Percentiles rank a stretch among this genome's conserved stretches.
Evolutionary conservation across 37 sponge, comb jelly and placozoan genomes (phyloP).

Genomic region (Spongilla lacustris): DNA sequence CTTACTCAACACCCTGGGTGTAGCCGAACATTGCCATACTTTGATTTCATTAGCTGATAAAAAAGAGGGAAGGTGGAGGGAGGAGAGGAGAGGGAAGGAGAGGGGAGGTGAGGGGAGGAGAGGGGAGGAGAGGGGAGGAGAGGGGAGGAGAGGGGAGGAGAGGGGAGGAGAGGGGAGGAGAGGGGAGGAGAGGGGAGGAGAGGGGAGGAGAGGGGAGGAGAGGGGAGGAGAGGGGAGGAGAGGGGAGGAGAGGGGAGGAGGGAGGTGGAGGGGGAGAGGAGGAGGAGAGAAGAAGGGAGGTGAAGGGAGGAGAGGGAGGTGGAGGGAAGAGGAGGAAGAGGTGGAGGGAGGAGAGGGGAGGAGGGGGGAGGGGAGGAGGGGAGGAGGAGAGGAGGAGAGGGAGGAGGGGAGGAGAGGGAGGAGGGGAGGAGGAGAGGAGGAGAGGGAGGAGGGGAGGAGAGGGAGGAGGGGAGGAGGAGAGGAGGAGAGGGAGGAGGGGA

Average conservation of each 20-base stretch:
- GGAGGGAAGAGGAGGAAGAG: neutral
- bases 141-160: neutral
- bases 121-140: neutral
- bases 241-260: neutral
- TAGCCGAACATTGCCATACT: conserved; percentile 75
- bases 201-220: neutral
- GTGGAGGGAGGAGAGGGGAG: neutral
- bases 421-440: neutral
- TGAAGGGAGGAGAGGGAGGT: neutral
- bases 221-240: neutral
- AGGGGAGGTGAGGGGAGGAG: neutral
- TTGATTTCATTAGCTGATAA: conserved; percentile 63
- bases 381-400: neutral
- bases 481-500: neutral
- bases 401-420: neutral
- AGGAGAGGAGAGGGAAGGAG: neutral
- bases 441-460: neutral
- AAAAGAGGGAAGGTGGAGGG: neutral
- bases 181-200: neutral
- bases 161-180: neutral
- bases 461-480: neutral
- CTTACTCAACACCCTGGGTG: conserved; percentile 12
- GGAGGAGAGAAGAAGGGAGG: neutral
- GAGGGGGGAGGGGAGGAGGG: neutral
- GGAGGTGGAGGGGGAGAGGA: neutral